Evolutionary conservation across 2,113 vertebrate species (phyloP), one percentile per base, ranked within the genome.

Genomic region (Phrynocephalus versicolor): DNA sequence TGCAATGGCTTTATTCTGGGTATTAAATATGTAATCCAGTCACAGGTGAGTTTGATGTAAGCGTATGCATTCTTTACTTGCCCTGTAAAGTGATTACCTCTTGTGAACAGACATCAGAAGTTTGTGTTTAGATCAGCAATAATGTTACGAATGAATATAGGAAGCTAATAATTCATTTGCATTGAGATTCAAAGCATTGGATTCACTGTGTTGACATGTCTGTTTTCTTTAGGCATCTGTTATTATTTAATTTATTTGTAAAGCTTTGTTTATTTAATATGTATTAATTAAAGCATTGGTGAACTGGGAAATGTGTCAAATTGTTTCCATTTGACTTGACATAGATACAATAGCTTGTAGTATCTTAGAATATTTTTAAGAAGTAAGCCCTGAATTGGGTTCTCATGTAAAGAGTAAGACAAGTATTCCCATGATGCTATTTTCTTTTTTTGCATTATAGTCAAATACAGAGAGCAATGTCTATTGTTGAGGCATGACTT

Each of bases 21-120:
- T 60, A 88, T 85, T 84, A 81, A 82, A 87, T 89, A 60, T 85
- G 64, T 1, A 60, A 75, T 55, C 72, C 62, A 84, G 39, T 0
- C 2, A 88, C 37, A 86, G 65, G 30, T 83, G 92, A 94, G 74
- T 71, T 88, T 2, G 0, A 88, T 87, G 78, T 83, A 0, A 0
- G 88, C 90, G 71, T 55, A n/a, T 91, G 91, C 91, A 92, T 79
- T 88, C 82, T 90, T 92, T 90, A 12, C 1, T 82, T 41, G 91
- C 71, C 86, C 92, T 85, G 77, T 89, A 88, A 69, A 71, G 0
- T 39, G 85, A 90, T 83, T 84, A 89, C 90, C 81, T 86, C 84
- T n/a, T 78, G 76, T 0, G n/a, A 92, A 62, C 57, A 82, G 77
- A 78, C 33, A 83, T 84, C 33, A 75, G 80, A 65, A 71, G 27